Conservation (phyloP, 2,888 invertebrate genomes). For the Tachina grossa region DNA sequence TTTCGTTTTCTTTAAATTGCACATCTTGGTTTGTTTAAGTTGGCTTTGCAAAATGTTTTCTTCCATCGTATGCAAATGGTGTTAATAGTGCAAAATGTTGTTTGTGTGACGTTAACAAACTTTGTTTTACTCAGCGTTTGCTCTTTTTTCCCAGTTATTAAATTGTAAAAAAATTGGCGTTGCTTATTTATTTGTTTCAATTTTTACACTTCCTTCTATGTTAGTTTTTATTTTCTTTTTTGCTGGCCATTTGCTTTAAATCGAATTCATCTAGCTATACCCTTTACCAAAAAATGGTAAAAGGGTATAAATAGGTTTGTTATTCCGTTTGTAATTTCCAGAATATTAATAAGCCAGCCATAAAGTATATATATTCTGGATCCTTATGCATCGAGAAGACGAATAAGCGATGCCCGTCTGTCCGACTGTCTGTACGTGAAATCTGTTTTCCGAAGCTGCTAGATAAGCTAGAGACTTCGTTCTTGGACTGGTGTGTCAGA, state of each 20-base stretch:
- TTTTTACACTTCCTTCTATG: slow-evolving; percentile 21
- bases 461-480: too few species aligned
- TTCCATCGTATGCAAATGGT: slow-evolving; percentile 38
- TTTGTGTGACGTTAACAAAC: slow-evolving; percentile 21
- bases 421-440: too few species aligned
- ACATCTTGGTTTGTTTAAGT: slow-evolving; percentile 18
- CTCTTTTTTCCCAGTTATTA: slow-evolving; percentile 7
- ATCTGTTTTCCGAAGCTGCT: too few species aligned
- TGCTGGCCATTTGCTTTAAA: slow-evolving; percentile 1
- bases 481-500: too few species aligned
- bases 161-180: slow-evolving; percentile 16
- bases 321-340: too few species aligned
- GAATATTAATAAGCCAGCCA: too few species aligned
- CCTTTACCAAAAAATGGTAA: too few species aligned
- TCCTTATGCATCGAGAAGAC: too few species aligned
- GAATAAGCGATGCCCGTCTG: too few species aligned
- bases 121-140: slow-evolving; percentile 13
- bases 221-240: slow-evolving; percentile 7
- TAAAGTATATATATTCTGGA: too few species aligned
- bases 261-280: neutral
- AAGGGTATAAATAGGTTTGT: too few species aligned
- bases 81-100: slow-evolving; percentile 64
- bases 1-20: neutral
- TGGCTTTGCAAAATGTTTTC: neutral
- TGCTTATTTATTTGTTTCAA: slow-evolving; percentile 16